phyloP scores from a whole-genome alignment of 2,113 vertebrate genomes.

The Hippocampus guttulatus region DNA sequence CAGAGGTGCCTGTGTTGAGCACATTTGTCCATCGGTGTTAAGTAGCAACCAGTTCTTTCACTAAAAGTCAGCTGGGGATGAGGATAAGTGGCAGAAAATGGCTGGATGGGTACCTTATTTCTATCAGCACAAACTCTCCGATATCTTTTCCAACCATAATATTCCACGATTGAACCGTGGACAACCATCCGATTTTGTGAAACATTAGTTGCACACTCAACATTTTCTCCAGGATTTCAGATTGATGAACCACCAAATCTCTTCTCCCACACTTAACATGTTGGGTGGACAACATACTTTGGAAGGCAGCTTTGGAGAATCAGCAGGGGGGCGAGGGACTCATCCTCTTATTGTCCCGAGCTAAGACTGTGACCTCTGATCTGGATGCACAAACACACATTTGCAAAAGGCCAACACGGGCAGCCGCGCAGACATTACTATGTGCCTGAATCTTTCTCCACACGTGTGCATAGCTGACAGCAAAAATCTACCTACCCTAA shows the following conservation, averaged over 20 bases:
- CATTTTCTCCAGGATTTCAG: background rate
- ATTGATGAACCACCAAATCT: constrained; percentile 7
- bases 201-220: background rate
- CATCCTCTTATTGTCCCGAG: constrained; percentile 40
- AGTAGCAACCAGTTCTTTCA: no score
- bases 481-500: constrained; percentile 26
- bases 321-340: constrained; percentile 41
- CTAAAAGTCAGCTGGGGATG: no score
- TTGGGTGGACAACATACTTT: constrained; percentile 21
- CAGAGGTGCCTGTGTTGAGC: no score
- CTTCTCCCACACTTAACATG: constrained; percentile 32
- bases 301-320: constrained; percentile 37
- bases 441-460: constrained; percentile 17
- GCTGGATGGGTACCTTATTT: no score
- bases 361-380: constrained; percentile 51
- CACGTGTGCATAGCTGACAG: constrained; percentile 3
- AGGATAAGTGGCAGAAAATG: no score
- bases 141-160: constrained; percentile 9
- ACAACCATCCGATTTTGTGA: background rate
- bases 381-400: constrained; percentile 28
- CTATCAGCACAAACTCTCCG: no score
- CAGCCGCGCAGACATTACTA: constrained; percentile 23
- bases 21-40: no score
- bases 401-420: constrained; percentile 16
- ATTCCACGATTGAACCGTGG: background rate